phyloP scores from a whole-genome alignment of 2,797 vertebrate species.

The Rachycentron canadum region DNA sequence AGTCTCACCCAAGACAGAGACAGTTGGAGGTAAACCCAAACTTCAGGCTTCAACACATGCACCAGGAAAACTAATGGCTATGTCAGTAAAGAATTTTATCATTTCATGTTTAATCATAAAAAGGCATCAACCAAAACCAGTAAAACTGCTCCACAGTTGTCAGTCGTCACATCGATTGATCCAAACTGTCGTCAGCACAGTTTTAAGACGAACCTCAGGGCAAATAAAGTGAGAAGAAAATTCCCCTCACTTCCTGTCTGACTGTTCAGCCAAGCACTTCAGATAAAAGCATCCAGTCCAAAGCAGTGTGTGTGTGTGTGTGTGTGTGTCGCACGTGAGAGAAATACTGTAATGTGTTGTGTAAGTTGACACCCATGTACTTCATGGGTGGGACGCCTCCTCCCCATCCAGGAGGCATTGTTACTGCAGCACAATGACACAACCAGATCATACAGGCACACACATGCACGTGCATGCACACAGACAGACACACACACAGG shows the following conservation, averaged over 20 bases:
- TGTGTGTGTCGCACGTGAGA: constrained; percentile 38
- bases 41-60: background rate
- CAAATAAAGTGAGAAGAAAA: constrained; percentile 22
- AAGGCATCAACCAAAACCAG: background rate
- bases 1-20: background rate
- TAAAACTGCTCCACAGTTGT: background rate
- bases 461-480: constrained; percentile 11
- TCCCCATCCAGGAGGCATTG: constrained; percentile 32
- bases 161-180: constrained; percentile 5
- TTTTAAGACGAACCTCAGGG: constrained; percentile 7
- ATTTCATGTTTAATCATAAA: background rate
- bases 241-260: constrained; percentile 27
- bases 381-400: constrained; percentile 62
- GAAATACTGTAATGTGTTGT: constrained; percentile 62
- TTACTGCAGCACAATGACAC: constrained; percentile 51
- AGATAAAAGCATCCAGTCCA: constrained; percentile 48
- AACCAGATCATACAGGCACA: constrained; percentile 7
- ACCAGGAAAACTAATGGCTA: background rate
- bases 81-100: background rate
- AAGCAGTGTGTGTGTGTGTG: constrained; percentile 20
- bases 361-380: constrained; percentile 63
- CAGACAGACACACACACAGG: constrained; percentile 35
- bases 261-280: constrained; percentile 40
- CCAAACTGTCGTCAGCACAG: constrained; percentile 13
- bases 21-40: background rate